Conservation (phyloP, 2,888 invertebrate genomes). For the Tetramorium bicarinatum region DNA sequence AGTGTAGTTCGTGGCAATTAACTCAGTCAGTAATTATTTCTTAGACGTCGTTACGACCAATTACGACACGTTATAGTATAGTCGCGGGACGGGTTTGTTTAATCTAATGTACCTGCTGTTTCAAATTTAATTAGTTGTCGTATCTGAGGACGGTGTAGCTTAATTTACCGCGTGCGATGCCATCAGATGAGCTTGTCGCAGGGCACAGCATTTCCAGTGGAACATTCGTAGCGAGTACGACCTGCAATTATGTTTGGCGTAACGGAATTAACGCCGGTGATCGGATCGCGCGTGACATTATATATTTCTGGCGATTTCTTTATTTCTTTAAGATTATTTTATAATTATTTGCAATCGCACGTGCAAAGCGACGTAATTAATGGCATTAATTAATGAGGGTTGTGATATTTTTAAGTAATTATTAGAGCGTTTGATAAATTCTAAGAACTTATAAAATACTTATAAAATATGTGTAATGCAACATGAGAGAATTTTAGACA, state of each 20-base stretch:
- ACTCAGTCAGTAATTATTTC: not conserved
- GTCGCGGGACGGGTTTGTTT: not conserved
- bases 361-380: not conserved
- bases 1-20: constrained; percentile 9
- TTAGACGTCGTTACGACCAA: not conserved
- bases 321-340: too few species aligned
- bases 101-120: not conserved
- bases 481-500: too few species aligned
- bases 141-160: not conserved
- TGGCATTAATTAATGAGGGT: not conserved
- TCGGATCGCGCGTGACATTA: not conserved
- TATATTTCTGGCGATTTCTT: not conserved
- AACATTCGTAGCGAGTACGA: not conserved
- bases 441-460: too few species aligned
- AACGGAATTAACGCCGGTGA: not conserved
- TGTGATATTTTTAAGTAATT: not conserved
- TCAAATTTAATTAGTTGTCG: constrained; percentile 25
- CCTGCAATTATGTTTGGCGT: not conserved
- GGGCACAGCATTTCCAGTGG: not conserved
- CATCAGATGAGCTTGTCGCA: constrained; percentile 1
- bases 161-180: constrained; percentile 7
- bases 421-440: not conserved
- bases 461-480: too few species aligned
- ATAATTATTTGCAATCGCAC: not conserved
- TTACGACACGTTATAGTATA: not conserved